Evolutionary conservation across 2,888 invertebrate genomes (phyloP), one percentile per base, ranked within the genome.

Genomic region (Punctoribates punctum): DNA sequence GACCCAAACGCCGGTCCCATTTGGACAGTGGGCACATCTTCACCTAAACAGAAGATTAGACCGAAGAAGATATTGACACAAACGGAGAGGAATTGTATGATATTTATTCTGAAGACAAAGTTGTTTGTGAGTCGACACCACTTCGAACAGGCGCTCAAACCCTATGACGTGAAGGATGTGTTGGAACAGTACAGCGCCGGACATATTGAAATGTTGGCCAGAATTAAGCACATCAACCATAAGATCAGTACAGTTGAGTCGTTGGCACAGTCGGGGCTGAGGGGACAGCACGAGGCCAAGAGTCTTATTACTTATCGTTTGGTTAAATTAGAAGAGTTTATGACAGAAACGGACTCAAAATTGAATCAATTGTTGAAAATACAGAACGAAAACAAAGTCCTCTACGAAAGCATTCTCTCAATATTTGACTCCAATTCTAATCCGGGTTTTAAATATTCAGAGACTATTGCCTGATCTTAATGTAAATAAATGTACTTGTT

Each of bases 111-210:
- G 17, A 51, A 54, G 51, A 13, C 15, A 2, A 73, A 73, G 15
- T 73, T 42, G 11, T 57, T 62, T 23, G 73, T 73, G 8, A 48
- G 51, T 15, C 23, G 38, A 29, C n/a, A 51, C 1, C 27, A 29
- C 9, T 73, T 73, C 62, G n/a, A 23, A 17, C 20, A 57, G 8
- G 57, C 57, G 6, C 54, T 60, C 20, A 73, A 73, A 54, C 73
- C 73, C 1, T 73, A 73, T 15, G 73, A 73, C 13, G 51, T 73
- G 27, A 73, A 73, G 57, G 73, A 73, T 42, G 62, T 73, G 11
- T 17, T 73, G 23, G 73, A 73, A 51, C 57, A 62, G 51, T 73
- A 73, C 57, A 13, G 54, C 5, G 1, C 20, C 5, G 73, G 73
- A 15, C 73, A 73, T 48, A 13, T 20, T 17, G 73, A 73, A 23